phyloP scores from a whole-genome alignment of 2,113 vertebrate genomes.

The Ranitomeya imitator region DNA sequence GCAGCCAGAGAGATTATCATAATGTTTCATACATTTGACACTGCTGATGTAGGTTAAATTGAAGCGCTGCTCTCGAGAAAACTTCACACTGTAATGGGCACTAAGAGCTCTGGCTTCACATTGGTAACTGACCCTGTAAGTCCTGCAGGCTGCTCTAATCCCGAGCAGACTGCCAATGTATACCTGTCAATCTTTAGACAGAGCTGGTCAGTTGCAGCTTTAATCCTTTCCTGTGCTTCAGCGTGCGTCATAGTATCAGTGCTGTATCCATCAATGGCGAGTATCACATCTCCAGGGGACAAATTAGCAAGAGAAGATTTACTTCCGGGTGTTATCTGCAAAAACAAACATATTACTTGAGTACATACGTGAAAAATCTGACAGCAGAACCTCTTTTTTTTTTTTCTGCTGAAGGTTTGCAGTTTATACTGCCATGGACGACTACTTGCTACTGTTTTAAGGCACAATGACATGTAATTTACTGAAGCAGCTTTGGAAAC shows the following conservation, averaged over 20 bases:
- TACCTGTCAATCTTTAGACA: constrained; percentile 91
- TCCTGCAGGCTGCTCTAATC: neutral
- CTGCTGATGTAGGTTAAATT: neutral
- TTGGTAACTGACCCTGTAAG: neutral
- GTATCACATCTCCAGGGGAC: constrained; percentile 87
- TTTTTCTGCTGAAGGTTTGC: too few relatives aligned
- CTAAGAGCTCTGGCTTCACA: neutral
- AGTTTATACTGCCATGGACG: too few relatives aligned
- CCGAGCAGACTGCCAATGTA: neutral
- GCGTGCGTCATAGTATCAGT: constrained; percentile 89
- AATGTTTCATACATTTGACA: neutral
- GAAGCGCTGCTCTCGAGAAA: neutral
- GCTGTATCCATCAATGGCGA: constrained; percentile 87
- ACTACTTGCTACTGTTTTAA: too few relatives aligned
- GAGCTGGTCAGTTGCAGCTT: constrained; percentile 82
- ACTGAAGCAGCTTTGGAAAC: too few relatives aligned
- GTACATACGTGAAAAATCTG: too few relatives aligned
- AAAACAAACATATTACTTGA: constrained; percentile 1
- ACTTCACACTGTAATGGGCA: neutral
- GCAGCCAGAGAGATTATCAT: neutral
- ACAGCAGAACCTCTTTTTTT: too few relatives aligned
- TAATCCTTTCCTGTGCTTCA: constrained; percentile 94
- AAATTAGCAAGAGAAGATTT: constrained; percentile 88
- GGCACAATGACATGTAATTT: too few relatives aligned
- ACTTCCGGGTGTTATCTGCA: constrained; percentile 93